These are phyloP conservation scores for Heliconius charithonia DNA, from an alignment of 2,888 invertebrate species.

Conservation along the genomic window DNA sequence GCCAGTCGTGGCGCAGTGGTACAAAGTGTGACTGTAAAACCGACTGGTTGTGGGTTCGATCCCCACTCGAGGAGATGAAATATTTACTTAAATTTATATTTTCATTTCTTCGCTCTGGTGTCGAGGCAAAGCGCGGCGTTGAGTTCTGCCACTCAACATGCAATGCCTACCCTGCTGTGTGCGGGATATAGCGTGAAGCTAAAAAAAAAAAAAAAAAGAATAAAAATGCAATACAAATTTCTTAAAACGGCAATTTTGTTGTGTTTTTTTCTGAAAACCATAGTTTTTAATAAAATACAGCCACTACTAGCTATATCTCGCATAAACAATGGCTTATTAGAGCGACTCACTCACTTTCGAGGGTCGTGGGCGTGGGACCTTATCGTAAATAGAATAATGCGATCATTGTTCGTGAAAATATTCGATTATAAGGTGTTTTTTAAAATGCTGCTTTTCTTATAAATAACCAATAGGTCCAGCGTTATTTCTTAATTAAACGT, in stretches of 20 bases:
- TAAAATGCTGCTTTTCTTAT: slow-evolving; percentile 10
- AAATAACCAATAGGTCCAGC: neutral
- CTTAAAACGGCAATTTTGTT: too few species aligned
- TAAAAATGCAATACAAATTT: neutral
- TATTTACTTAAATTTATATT: too few species aligned
- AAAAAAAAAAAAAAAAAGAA: neutral
- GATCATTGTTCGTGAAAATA: slow-evolving; percentile 36
- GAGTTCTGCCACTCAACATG: too few species aligned
- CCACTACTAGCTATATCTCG: slow-evolving; percentile 26
- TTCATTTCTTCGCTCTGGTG: too few species aligned
- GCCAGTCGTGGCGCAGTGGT: too few species aligned
- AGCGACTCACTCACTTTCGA: slow-evolving; percentile 43
- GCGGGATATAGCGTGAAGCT: too few species aligned
- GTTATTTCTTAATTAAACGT: slow-evolving; percentile 6
- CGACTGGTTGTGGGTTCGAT: too few species aligned
- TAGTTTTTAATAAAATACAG: slow-evolving; percentile 12
- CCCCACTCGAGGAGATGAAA: too few species aligned
- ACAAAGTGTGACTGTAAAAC: too few species aligned
- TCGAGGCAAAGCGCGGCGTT: too few species aligned
- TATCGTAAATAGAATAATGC: slow-evolving; percentile 32
- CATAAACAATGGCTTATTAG: slow-evolving; percentile 37
- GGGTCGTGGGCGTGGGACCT: slow-evolving; percentile 41
- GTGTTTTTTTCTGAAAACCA: too few species aligned
- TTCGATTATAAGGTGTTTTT: slow-evolving; percentile 17
- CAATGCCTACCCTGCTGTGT: too few species aligned